These are phyloP conservation scores for Colletes collaris DNA, from an alignment of 2,888 invertebrate genomes.

Conservation along the genomic window DNA sequence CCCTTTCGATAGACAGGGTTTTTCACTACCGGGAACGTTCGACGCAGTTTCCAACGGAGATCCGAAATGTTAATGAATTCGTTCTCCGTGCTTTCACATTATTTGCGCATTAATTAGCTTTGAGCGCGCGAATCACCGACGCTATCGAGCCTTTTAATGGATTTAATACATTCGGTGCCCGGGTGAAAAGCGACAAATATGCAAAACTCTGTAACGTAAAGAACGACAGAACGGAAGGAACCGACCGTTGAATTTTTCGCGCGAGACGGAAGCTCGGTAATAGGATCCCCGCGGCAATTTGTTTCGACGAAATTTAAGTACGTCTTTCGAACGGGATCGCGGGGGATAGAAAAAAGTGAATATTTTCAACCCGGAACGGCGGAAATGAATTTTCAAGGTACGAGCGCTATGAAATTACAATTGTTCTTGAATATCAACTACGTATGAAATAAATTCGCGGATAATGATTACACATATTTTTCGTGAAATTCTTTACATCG, in stretches of 20 bases:
- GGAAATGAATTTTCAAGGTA: constrained; percentile 9
- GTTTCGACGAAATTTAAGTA: neutral
- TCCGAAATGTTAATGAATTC: constrained; percentile 46
- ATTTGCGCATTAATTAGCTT: constrained; percentile 50
- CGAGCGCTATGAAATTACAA: neutral
- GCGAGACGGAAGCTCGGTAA: neutral
- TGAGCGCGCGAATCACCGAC: constrained; percentile 15
- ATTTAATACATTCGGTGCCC: neutral
- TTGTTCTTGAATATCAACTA: no score
- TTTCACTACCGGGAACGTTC: neutral
- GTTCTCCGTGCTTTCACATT: constrained; percentile 30
- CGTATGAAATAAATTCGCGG: no score
- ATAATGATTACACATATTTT: no score
- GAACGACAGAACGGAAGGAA: neutral
- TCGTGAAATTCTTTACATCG: no score
- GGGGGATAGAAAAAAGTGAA: constrained; percentile 11
- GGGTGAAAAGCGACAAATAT: constrained; percentile 1
- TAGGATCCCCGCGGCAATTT: neutral
- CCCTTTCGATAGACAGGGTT: neutral
- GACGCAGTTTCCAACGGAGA: neutral
- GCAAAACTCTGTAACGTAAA: neutral
- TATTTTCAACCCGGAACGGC: neutral
- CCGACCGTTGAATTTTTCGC: neutral
- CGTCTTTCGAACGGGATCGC: neutral
- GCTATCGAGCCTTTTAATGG: constrained; percentile 23